Percentiles rank a stretch among this genome's conserved stretches.
Conservation (phyloP, 2,113 vertebrate genomes). For the Talpa occidentalis region DNA sequence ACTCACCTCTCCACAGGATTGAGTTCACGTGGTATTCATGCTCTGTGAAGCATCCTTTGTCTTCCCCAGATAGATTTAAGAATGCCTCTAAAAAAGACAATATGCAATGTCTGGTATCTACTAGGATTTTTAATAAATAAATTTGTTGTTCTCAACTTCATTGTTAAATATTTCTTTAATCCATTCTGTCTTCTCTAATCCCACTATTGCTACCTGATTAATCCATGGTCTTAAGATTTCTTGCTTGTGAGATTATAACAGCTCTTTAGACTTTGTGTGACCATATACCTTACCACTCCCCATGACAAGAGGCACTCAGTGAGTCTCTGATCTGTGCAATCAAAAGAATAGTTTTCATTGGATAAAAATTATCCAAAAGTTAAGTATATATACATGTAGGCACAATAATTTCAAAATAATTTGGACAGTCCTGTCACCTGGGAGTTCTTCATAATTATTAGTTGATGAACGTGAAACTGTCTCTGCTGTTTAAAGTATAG, state of each 20-base stretch:
- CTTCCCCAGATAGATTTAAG: background rate
- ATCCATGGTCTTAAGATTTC: background rate
- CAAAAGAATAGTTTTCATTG: background rate
- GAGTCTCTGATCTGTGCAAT: background rate
- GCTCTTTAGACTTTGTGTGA: background rate
- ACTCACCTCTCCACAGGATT: background rate
- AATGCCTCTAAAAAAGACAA: too few relatives aligned
- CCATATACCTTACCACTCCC: background rate
- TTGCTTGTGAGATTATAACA: background rate
- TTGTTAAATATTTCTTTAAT: background rate
- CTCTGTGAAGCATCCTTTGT: background rate
- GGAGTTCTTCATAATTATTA: slow-evolving; percentile 11
- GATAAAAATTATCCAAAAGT: slow-evolving; percentile 36
- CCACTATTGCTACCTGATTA: background rate
- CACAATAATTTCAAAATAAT: background rate
- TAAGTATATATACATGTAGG: background rate
- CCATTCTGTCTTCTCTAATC: background rate
- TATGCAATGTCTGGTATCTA: background rate
- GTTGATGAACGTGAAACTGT: background rate
- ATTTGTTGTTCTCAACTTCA: background rate
- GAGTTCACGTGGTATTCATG: background rate
- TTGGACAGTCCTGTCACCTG: background rate
- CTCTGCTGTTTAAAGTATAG: background rate
- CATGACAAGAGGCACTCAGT: background rate
- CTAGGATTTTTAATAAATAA: background rate